phyloP scores from a whole-genome alignment of 2,113 vertebrate species.

The Lamprotornis superbus region DNA sequence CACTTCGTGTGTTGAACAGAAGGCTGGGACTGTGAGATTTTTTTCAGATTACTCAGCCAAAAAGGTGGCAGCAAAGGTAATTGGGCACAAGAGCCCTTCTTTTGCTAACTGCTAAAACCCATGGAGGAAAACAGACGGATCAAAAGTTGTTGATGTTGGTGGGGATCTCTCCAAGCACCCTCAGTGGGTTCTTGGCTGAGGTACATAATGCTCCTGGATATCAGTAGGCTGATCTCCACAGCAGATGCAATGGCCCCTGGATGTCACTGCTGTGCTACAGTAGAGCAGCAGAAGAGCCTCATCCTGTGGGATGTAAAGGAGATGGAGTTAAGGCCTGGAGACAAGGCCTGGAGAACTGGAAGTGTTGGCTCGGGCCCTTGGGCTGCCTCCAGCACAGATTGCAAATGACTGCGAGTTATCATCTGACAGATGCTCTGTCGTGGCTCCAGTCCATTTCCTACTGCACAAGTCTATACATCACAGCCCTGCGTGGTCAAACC shows the following conservation, averaged over 20 bases:
- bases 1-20: neutral
- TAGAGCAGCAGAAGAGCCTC: slow-evolving; percentile 14
- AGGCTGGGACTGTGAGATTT: neutral
- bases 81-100: neutral
- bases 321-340: slow-evolving; percentile 36
- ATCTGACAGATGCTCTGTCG: slow-evolving; percentile 48
- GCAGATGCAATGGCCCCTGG: slow-evolving; percentile 59
- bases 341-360: neutral
- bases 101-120: neutral
- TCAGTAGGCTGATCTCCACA: slow-evolving; percentile 45
- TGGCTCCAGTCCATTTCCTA: slow-evolving; percentile 48
- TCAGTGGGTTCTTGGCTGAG: slow-evolving; percentile 39
- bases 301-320: slow-evolving; percentile 50
- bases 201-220: neutral
- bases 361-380: slow-evolving; percentile 46
- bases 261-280: slow-evolving; percentile 64
- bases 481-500: neutral
- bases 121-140: slow-evolving; percentile 34
- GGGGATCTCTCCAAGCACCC: neutral
- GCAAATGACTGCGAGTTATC: slow-evolving; percentile 51
- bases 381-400: slow-evolving; percentile 62
- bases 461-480: slow-evolving; percentile 44
- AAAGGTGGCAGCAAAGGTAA: slow-evolving; percentile 17
- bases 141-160: slow-evolving; percentile 15
- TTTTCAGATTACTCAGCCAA: neutral